Evolutionary conservation across 2,113 vertebrate species (phyloP), one percentile per base, ranked within the genome.

Genomic region (Rousettus leschenaultii): DNA sequence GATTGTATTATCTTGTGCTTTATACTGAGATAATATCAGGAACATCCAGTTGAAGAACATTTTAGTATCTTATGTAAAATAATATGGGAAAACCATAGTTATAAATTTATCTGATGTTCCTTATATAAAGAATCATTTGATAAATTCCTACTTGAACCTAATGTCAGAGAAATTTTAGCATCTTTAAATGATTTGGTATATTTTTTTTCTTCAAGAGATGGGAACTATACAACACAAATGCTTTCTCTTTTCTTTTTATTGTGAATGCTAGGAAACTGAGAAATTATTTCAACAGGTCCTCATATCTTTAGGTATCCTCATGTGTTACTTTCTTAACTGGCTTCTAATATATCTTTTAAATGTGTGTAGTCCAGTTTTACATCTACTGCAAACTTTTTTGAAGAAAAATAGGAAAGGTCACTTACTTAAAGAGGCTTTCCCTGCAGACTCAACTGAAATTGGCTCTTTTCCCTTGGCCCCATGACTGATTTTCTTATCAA

Each of bases 171-270:
- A 73, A 79, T 77, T 55, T 22, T 33, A 86, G 35, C 33, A 40
- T 86, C 9, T 87, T 89, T 45, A 70, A 15, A 70, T 89, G 53
- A 55, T 18, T 95, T 3, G 48, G 16, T 85, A 73, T 85, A 55
- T 85, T 88, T 93, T 83, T 45, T 83, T 95, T 82, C 45, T 79
- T 74, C n/a, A 24, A 88, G 83, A 84, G 15, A n/a, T 84, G 9
- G 33, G 22, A 96, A 48, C 18, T 96, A 7, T n/a, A 33, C 0
- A 80, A 30, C 18, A 75, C 3, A 38, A 86, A 73, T 15, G 45
- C 12, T 45, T n/a, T 8, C 59, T 95, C 86, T 91, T 92, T 5
- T 45, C 33, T 68, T 94, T 96, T 86, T 73, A 63, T n/a, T 5
- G 9, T 51, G n/a, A 92, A 79, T 79, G 38, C 21, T 24, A 71